Percentiles rank a stretch among this genome's conserved stretches.
phyloP scores from a whole-genome alignment of 2,113 vertebrate genomes.

The Takifugu flavidus region DNA sequence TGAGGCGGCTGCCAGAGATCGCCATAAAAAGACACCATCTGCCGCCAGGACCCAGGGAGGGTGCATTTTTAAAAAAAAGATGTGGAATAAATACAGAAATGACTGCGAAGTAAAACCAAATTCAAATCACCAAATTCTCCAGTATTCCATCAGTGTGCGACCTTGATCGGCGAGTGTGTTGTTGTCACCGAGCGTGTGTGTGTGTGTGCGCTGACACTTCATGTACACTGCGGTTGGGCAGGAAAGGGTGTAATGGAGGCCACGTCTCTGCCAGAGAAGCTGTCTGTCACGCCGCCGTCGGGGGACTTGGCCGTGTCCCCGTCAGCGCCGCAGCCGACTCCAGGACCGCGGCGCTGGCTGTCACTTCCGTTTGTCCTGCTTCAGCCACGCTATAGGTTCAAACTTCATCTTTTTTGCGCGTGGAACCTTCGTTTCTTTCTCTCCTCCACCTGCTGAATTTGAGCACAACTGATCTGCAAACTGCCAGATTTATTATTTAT shows the following conservation, averaged over 20 bases:
- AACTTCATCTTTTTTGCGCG: too few relatives aligned
- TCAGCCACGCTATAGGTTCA: too few relatives aligned
- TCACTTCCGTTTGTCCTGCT: too few relatives aligned
- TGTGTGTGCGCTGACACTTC: neutral
- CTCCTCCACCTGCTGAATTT: too few relatives aligned
- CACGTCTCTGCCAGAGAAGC: neutral
- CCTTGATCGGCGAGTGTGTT: neutral
- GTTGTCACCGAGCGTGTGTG: neutral
- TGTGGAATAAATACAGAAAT: neutral
- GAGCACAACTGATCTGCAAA: too few relatives aligned
- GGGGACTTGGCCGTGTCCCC: neutral
- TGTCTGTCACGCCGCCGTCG: neutral
- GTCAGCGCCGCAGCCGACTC: neutral
- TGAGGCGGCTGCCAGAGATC: slow-evolving; percentile 46
- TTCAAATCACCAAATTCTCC: neutral
- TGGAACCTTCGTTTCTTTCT: too few relatives aligned
- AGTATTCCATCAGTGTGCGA: neutral
- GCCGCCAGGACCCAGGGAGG: slow-evolving; percentile 30
- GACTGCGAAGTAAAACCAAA: neutral
- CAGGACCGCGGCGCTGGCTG: too few relatives aligned
- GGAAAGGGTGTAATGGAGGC: neutral
- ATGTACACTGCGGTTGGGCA: neutral
- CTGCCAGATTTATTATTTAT: too few relatives aligned
- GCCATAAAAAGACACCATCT: slow-evolving; percentile 52
- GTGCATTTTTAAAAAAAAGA: neutral